Conservation (phyloP, 2,113 vertebrate genomes). For the Felis chaus region DNA sequence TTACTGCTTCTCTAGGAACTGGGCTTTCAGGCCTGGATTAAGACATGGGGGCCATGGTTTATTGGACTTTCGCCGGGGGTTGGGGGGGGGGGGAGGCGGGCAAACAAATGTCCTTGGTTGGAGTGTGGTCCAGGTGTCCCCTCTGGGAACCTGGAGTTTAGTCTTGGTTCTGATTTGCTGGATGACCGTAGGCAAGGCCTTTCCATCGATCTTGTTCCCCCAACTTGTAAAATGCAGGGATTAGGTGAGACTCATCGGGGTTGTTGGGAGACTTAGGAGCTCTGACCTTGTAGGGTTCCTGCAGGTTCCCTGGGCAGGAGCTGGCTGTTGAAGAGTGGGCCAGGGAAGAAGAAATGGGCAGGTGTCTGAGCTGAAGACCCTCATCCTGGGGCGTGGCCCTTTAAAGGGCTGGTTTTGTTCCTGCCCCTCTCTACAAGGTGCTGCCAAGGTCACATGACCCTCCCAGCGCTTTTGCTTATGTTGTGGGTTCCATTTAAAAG, state of each 20-base stretch:
- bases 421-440: constrained; percentile 26
- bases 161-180: neutral
- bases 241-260: neutral
- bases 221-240: neutral
- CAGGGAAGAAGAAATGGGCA: neutral
- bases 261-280: neutral
- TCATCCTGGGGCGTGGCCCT: constrained; percentile 2
- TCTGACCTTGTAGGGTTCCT: neutral
- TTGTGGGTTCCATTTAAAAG: constrained; percentile 73
- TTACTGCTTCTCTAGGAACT: neutral
- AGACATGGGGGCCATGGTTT: neutral
- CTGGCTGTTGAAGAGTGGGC: neutral
- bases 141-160: neutral
- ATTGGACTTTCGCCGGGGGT: neutral
- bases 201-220: neutral
- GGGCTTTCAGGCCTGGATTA: neutral
- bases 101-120: neutral
- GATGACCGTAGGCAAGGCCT: neutral
- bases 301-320: neutral
- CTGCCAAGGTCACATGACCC: constrained; percentile 74
- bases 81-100: too few relatives aligned
- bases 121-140: neutral
- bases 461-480: constrained; percentile 61
- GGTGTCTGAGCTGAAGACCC: neutral
- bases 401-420: constrained; percentile 52